Percentiles rank a stretch among this genome's conserved stretches.
Conservation (phyloP, 2,888 invertebrate genomes). For the Metallyticus violacea region DNA sequence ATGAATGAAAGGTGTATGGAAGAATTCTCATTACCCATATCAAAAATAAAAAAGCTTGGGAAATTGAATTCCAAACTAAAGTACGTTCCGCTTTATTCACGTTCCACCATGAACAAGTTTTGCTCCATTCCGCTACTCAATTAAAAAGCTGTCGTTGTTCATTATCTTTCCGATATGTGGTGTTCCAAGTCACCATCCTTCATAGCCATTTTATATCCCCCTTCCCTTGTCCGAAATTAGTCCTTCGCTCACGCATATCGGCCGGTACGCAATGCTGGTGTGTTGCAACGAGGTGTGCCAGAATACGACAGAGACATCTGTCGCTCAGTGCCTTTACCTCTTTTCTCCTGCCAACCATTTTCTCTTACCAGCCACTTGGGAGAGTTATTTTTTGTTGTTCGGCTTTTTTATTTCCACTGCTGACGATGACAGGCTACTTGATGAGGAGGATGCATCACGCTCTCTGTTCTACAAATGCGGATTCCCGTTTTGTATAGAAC, state of each 20-base stretch:
- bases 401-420: not conserved
- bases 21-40: too few relatives aligned
- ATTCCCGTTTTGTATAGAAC: not conserved
- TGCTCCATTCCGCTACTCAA: too few relatives aligned
- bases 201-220: not conserved
- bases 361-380: not conserved
- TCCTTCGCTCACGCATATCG: not conserved
- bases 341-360: not conserved
- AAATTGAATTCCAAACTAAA: too few relatives aligned
- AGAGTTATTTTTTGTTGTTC: not conserved
- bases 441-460: not conserved
- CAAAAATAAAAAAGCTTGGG: too few relatives aligned
- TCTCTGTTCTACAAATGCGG: not conserved
- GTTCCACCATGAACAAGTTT: too few relatives aligned
- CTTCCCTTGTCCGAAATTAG: not conserved
- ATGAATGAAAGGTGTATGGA: too few relatives aligned
- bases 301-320: constrained; percentile 9
- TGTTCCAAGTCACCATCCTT: not conserved
- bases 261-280: not conserved
- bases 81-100: too few relatives aligned
- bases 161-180: too few relatives aligned
- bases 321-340: not conserved
- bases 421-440: not conserved
- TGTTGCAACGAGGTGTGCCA: not conserved
- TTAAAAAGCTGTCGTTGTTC: too few relatives aligned